A percentile compares a stretch with the other conserved stretches of the same genome.
Evolutionary conservation across 2,888 invertebrate species (phyloP).

Genomic region (Operophtera brumata): DNA sequence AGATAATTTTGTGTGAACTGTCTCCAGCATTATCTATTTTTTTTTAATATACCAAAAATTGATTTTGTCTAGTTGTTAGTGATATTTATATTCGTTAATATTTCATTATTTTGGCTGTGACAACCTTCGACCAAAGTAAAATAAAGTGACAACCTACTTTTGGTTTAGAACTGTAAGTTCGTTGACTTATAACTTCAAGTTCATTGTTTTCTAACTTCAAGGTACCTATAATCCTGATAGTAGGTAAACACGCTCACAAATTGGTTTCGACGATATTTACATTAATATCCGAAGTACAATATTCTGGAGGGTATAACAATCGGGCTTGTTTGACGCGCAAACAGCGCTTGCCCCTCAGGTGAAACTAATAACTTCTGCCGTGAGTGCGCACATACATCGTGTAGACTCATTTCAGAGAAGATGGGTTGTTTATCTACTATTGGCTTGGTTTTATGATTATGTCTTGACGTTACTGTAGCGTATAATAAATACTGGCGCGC

Average conservation of each 20-base stretch:
- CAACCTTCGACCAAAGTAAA: too few species aligned
- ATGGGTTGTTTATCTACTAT: slow-evolving; percentile 11
- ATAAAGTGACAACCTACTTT: too few species aligned
- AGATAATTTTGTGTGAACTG: too few species aligned
- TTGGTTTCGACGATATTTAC: slow-evolving; percentile 25
- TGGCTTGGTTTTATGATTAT: not conserved
- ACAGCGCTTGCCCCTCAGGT: slow-evolving; percentile 67
- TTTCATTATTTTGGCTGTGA: too few species aligned
- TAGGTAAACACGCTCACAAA: slow-evolving; percentile 14
- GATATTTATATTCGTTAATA: too few species aligned
- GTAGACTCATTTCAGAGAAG: not conserved
- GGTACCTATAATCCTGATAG: not conserved
- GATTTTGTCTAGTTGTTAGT: too few species aligned
- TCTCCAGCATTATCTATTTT: too few species aligned
- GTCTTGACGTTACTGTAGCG: not conserved
- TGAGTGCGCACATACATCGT: slow-evolving; percentile 18
- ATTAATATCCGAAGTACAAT: slow-evolving; percentile 16
- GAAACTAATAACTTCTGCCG: slow-evolving; percentile 62
- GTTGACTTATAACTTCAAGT: not conserved
- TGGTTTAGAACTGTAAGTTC: too few species aligned
- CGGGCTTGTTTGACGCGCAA: slow-evolving; percentile 66
- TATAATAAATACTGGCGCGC: too few species aligned
- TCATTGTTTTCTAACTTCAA: not conserved
- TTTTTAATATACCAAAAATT: too few species aligned
- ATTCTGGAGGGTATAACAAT: slow-evolving; percentile 53